Evolutionary conservation across 2,888 invertebrate species (phyloP), one percentile per base, ranked within the genome.

Genomic region (Allolobophora icterica): DNA sequence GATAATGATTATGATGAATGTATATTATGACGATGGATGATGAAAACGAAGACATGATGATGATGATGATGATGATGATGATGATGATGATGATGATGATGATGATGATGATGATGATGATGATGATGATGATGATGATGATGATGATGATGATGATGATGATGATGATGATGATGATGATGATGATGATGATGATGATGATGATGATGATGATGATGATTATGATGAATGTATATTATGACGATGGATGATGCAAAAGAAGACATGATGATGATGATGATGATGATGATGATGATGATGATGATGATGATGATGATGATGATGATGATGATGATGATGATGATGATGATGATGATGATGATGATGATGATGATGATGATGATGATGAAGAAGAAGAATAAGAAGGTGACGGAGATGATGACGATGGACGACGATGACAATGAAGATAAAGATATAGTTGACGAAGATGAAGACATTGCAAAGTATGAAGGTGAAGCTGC

Each of bases 101-200:
- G 71, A n/a, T n/a, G 71, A 71, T n/a, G 71, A 71, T 71, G 71
- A n/a, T 71, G 71, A 71, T 71, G 71, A 30, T 71, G 71, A n/a
- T 71, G 71, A 8, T n/a, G 71, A 8, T 8, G 30, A n/a, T n/a
- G 71, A n/a, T n/a, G 30, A n/a, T n/a, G 71, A 17, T n/a, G 34
- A 35, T 19, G 84, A 84, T 30, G 84, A 84, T 84, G 33, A 84
- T 84, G 84, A 84, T 33, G 33, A 84, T 30, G 83, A 84, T 84
- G 84, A 84, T n/a, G 33, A 84, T 84, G 84, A 84, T 17, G 84
- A 84, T 84, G 33, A 35, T 17, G 33, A 84, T 33, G 84, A 84
- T 33, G 84, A 84, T 21, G 84, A 84, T 33, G 84, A 84, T 8
- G 33, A 33, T 11, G 84, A 84, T 84, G 84, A 19, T 35, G 33